These are phyloP conservation scores for Formica aserva DNA, from an alignment of 2,888 invertebrate genomes.

Conservation along the genomic window DNA sequence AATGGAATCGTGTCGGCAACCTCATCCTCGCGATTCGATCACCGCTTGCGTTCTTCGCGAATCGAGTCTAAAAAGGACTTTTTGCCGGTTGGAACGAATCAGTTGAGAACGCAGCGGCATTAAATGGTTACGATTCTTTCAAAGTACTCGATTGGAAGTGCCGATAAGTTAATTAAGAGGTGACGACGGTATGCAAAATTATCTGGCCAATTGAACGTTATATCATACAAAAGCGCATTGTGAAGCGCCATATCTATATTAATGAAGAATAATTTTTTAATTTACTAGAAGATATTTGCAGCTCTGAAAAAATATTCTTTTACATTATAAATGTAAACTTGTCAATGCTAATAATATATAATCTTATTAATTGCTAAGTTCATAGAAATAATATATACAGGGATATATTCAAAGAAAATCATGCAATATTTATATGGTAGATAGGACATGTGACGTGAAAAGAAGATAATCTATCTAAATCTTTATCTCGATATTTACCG, in stretches of 20 bases:
- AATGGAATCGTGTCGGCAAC: conserved; percentile 64
- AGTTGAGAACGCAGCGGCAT: conserved; percentile 27
- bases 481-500: too few relatives aligned
- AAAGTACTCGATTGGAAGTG: conserved; percentile 31
- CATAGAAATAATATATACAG: background rate
- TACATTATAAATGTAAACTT: background rate
- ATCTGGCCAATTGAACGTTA: conserved; percentile 35
- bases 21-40: conserved; percentile 55
- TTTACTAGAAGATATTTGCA: background rate
- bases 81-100: conserved; percentile 32
- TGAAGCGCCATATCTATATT: conserved; percentile 11
- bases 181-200: conserved; percentile 28
- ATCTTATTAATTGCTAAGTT: background rate
- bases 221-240: background rate
- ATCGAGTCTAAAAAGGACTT: conserved; percentile 39
- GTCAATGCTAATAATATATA: background rate
- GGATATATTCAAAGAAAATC: too few relatives aligned
- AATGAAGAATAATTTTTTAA: background rate
- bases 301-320: background rate
- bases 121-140: conserved; percentile 47
- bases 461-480: too few relatives aligned
- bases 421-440: too few relatives aligned
- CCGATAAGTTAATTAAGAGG: conserved; percentile 37
- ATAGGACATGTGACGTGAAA: too few relatives aligned
- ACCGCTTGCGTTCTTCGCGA: conserved; percentile 51